phyloP scores from a whole-genome alignment of 53 echinoderm and acorn worm genomes.

The Pentamera pediparva region DNA sequence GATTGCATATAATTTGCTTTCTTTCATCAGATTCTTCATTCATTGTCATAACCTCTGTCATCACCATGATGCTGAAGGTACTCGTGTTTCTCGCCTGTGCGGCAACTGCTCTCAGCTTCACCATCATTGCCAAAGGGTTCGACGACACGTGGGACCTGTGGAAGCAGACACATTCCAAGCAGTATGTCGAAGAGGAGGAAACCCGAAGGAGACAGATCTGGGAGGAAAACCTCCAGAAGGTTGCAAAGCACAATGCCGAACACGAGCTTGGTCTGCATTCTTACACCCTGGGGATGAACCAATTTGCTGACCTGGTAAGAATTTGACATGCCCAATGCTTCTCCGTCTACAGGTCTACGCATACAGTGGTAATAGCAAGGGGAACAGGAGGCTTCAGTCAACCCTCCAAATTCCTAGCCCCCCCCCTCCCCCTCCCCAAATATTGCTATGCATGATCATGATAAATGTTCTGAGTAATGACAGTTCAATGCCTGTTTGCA shows the following conservation, averaged over 20 bases:
- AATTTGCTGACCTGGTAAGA: conserved; percentile 54
- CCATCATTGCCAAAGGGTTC: conserved; percentile 9
- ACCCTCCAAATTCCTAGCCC: too few relatives aligned
- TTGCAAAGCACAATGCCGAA: conserved; percentile 53
- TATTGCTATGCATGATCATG: too few relatives aligned
- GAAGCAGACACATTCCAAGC: conserved; percentile 45
- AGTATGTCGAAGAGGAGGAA: conserved; percentile 36
- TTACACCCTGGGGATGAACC: conserved; percentile 55
- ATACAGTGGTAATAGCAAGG: too few relatives aligned
- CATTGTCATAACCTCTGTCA: too few relatives aligned
- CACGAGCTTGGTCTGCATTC: conserved; percentile 28
- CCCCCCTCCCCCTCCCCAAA: too few relatives aligned
- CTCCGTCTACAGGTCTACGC: not conserved
- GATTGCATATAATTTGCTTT: too few relatives aligned
- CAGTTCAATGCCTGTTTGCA: not conserved
- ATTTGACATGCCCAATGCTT: not conserved
- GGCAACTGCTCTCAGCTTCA: conserved; percentile 18
- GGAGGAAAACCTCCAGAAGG: conserved; percentile 42
- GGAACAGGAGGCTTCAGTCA: too few relatives aligned
- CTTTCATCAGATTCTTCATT: too few relatives aligned
- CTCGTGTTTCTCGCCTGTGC: not conserved
- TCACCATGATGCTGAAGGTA: not conserved
- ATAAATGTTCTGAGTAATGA: too few relatives aligned
- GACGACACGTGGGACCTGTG: conserved; percentile 38
- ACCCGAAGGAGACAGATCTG: conserved; percentile 29